Evolutionary conservation across 1,140 invertebrate species (phyloP).

Genomic region (Cydia fagiglandana): DNA sequence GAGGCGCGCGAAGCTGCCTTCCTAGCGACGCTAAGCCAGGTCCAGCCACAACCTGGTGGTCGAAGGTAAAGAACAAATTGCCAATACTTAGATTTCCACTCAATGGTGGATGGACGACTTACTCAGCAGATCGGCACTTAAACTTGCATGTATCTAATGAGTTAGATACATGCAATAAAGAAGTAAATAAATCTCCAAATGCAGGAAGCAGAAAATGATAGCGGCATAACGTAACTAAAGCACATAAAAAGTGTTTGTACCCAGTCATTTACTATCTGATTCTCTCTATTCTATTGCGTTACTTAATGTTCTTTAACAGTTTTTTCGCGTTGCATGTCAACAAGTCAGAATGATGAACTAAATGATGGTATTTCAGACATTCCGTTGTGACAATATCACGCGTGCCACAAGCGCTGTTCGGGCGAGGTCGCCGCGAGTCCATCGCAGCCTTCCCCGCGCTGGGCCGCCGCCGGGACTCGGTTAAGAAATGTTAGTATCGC

Average conservation of each 20-base stretch:
- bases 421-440: slow-evolving; percentile 87
- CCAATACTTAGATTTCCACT: not conserved
- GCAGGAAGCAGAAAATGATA: too few relatives aligned
- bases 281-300: too few relatives aligned
- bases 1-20: slow-evolving; percentile 87
- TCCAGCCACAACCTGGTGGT: slow-evolving; percentile 85
- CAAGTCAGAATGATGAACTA: slow-evolving; percentile 26
- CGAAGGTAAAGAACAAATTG: slow-evolving; percentile 68
- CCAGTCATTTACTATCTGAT: slow-evolving; percentile 13
- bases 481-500: slow-evolving; percentile 66
- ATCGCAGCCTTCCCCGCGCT: slow-evolving; percentile 86
- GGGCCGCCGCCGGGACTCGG: slow-evolving; percentile 61
- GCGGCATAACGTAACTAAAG: too few relatives aligned
- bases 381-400: slow-evolving; percentile 91
- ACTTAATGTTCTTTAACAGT: not conserved
- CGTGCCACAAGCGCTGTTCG: slow-evolving; percentile 86
- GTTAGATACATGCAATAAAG: not conserved
- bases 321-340: not conserved
- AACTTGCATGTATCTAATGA: too few relatives aligned
- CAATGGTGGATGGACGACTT: too few relatives aligned
- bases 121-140: too few relatives aligned
- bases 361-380: slow-evolving; percentile 78
- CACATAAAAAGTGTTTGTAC: too few relatives aligned
- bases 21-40: slow-evolving; percentile 87
- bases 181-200: too few relatives aligned